Base-by-base conservation (phyloP, 2,797 vertebrate genomes). In the Microchirus variegatus region DNA sequence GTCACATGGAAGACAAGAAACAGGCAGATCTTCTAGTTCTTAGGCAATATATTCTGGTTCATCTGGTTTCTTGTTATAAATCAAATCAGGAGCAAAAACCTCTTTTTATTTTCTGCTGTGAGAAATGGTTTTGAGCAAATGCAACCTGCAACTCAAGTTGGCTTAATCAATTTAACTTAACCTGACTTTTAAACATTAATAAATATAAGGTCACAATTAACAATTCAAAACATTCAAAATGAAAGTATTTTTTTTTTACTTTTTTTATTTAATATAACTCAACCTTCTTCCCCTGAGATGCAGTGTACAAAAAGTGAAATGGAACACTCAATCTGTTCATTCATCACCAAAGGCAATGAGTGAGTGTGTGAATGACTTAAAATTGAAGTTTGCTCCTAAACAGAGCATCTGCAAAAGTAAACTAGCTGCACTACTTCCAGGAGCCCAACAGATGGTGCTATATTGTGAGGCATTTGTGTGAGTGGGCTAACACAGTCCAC, bases 391-490 rank as follows among this genome's bases (percentile, higher is more conserved):
- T 6, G 4, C 22, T 37, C n/a, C 0, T 17, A 0, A 15, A 41
- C 13, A 0, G 1, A 13, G 35, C 15, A 36, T 26, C 51, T 19
- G 4, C 11, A 43, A 37, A n/a, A 43, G 43, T 10, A 13, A 45
- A 15, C 31, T 31, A 31, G 8, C 42, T 88, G 90, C 84, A 90
- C 81, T 73, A 13, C 82, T 62, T 38, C 9, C 1, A 48, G 31
- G 69, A 35, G 60, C 57, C 89, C 91, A 90, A 89, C 67, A 93
- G 91, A 92, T 90, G 91, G 90, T 66, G 88, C 89, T 89, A 53
- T 76, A 61, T 44, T 77, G 84, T 87, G 89, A 83, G 65, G 58
- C 82, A 87, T 85, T 69, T 48, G 60, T 63, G 70, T 71, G 41
- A 53, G 58, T 11, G 3, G 36, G n/a, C 38, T 26, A 8, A 58